phyloP scores from a whole-genome alignment of 1,140 invertebrate genomes.

The Drosophila novamexicana region DNA sequence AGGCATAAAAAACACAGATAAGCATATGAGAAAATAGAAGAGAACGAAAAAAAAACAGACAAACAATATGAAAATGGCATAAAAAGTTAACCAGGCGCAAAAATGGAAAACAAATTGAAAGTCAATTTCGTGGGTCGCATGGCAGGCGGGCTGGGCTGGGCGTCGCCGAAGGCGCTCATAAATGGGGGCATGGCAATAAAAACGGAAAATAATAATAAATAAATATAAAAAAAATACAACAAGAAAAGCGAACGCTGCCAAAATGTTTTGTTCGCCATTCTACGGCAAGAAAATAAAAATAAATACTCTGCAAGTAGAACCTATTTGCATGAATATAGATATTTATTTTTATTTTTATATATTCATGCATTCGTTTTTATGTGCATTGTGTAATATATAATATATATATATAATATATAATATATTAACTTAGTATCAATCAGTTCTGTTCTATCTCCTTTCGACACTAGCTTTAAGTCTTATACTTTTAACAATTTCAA shows the following conservation, averaged over 20 bases:
- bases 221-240: conserved; percentile 18
- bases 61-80: conserved; percentile 60
- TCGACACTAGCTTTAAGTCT: too few relatives aligned
- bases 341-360: background rate
- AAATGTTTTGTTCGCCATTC: conserved; percentile 34
- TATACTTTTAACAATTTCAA: too few relatives aligned
- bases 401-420: too few relatives aligned
- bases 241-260: conserved; percentile 18
- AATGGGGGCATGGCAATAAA: conserved; percentile 41
- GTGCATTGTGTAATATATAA: conserved; percentile 45
- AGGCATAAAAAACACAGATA: conserved; percentile 6
- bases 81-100: conserved; percentile 62
- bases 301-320: conserved; percentile 8
- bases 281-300: conserved; percentile 19
- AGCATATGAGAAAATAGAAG: conserved; percentile 15
- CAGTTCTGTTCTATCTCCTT: too few relatives aligned
- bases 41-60: conserved; percentile 24
- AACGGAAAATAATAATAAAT: conserved; percentile 33
- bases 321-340: conserved; percentile 22
- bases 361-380: conserved; percentile 37
- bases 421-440: too few relatives aligned
- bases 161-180: conserved; percentile 3
- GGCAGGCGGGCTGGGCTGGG: background rate
- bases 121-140: conserved; percentile 54
- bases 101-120: conserved; percentile 70